Conservation (phyloP, 2,888 invertebrate species). For the Steromphala cineraria region DNA sequence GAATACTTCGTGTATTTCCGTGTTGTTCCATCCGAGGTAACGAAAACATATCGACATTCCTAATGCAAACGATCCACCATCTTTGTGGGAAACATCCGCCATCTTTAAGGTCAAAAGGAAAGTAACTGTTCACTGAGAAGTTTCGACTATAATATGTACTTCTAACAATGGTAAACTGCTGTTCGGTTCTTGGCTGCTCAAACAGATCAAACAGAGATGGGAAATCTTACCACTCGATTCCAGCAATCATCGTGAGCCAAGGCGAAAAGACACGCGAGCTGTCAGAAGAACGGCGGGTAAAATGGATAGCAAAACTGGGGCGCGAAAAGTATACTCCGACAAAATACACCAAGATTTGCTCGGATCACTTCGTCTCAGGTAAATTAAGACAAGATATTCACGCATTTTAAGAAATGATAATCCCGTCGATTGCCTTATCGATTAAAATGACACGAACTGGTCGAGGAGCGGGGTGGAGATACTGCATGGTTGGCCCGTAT, state of each 20-base stretch:
- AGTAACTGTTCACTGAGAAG: neutral
- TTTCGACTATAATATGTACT: neutral
- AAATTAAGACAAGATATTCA: too few species aligned
- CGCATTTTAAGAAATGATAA: too few species aligned
- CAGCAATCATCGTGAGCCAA: neutral
- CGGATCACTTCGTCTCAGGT: slow-evolving; percentile 11
- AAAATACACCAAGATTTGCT: slow-evolving; percentile 7
- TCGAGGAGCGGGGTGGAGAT: too few species aligned
- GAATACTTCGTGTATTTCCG: neutral
- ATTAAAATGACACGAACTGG: too few species aligned
- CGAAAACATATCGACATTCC: neutral
- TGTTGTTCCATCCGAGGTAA: neutral
- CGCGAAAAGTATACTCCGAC: neutral
- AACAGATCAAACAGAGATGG: slow-evolving; percentile 16
- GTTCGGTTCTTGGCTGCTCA: neutral
- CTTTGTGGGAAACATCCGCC: slow-evolving; percentile 15
- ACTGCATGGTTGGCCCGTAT: too few species aligned
- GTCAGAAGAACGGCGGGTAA: neutral
- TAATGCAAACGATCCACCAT: neutral
- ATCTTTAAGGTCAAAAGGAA: slow-evolving; percentile 10
- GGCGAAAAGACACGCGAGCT: neutral
- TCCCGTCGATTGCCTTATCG: too few species aligned
- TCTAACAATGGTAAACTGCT: neutral
- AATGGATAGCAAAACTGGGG: slow-evolving; percentile 6
- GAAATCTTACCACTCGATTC: slow-evolving; percentile 5